These are phyloP conservation scores for Eupithecia subumbrata DNA, from an alignment of 2,888 invertebrate genomes.

Conservation along the genomic window DNA sequence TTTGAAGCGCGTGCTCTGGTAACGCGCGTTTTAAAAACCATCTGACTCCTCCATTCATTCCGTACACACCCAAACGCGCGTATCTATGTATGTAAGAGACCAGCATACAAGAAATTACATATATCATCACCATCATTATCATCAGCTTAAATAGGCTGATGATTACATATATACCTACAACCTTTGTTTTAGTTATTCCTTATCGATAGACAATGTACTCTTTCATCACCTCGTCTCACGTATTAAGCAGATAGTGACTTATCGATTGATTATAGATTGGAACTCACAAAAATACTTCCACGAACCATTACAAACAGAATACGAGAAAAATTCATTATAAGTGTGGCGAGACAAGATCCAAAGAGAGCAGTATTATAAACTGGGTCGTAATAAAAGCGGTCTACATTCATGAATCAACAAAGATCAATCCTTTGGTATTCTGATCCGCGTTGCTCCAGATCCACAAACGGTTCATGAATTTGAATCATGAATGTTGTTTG, in stretches of 20 bases:
- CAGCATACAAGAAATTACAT: background rate
- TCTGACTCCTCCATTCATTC: background rate
- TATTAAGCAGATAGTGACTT: background rate
- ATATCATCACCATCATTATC: too few relatives aligned
- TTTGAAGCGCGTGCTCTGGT: background rate
- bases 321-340: background rate
- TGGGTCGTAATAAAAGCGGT: slow-evolving; percentile 25
- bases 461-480: slow-evolving; percentile 28
- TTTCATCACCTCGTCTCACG: slow-evolving; percentile 8
- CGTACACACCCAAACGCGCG: background rate
- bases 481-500: slow-evolving; percentile 30
- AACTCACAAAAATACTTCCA: background rate
- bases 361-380: background rate
- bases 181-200: background rate
- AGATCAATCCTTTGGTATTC: slow-evolving; percentile 34
- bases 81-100: background rate
- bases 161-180: background rate
- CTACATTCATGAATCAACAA: slow-evolving; percentile 35
- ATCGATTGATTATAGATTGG: background rate
- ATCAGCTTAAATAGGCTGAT: too few relatives aligned
- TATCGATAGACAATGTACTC: slow-evolving; percentile 2
- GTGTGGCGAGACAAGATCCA: background rate
- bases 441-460: slow-evolving; percentile 12
- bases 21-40: background rate
- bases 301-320: background rate